Percentiles rank a stretch among this genome's conserved stretches.
Evolutionary conservation across 2,113 vertebrate species (phyloP).

Genomic region (Hemichromis elongatus): DNA sequence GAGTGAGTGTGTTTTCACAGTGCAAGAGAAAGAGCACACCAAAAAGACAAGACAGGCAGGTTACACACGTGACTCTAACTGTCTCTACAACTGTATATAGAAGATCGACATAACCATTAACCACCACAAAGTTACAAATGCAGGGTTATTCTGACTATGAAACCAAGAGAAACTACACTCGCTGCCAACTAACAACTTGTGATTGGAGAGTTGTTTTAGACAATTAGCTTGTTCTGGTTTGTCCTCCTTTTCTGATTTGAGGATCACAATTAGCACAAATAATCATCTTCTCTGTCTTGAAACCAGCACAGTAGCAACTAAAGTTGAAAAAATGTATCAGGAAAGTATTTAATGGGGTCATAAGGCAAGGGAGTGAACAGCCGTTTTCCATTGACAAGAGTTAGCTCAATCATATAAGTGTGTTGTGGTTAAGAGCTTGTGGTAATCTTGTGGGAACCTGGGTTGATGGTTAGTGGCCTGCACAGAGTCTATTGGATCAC

Average conservation of each 20-base stretch:
- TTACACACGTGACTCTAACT: not conserved
- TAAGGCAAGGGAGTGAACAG: not conserved
- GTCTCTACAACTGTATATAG: not conserved
- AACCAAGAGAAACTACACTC: not conserved
- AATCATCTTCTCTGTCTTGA: not conserved
- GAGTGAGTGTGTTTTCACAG: accelerated
- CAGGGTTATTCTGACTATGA: not conserved
- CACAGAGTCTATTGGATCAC: not conserved
- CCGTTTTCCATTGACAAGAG: not conserved
- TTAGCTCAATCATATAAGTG: not conserved
- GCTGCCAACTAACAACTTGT: too few relatives aligned
- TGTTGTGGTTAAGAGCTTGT: not conserved
- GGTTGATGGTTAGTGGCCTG: not conserved
- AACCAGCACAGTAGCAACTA: not conserved
- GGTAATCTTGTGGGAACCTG: not conserved
- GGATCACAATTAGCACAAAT: not conserved
- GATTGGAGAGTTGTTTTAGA: too few relatives aligned
- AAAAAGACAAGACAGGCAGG: not conserved
- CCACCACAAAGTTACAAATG: not conserved
- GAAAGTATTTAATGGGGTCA: not conserved
- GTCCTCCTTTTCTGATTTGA: not conserved
- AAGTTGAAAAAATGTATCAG: not conserved
- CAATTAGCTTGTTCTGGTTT: not conserved
- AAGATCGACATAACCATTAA: not conserved
- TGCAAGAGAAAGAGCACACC: not conserved